These are phyloP conservation scores for Drosophila melanosoma DNA, from an alignment of 2,888 invertebrate genomes.

Conservation along the genomic window DNA sequence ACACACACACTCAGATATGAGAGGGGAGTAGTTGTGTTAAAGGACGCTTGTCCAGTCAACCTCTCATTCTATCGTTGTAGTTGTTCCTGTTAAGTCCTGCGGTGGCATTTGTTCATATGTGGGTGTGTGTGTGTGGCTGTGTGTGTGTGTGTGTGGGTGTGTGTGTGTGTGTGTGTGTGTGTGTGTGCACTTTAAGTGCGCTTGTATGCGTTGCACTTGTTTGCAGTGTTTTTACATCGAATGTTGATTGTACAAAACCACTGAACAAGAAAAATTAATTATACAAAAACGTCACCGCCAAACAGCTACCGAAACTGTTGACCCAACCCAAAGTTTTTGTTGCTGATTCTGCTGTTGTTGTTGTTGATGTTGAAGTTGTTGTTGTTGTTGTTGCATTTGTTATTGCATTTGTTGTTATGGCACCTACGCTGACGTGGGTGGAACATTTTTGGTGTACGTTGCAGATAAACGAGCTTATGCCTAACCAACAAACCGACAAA, in stretches of 20 bases:
- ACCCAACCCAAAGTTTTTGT: slow-evolving; percentile 60
- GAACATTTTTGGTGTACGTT: slow-evolving; percentile 49
- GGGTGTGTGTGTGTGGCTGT: slow-evolving; percentile 11
- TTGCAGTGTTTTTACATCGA: slow-evolving; percentile 78
- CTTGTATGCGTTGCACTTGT: slow-evolving; percentile 76
- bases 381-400: slow-evolving; percentile 34
- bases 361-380: slow-evolving; percentile 11
- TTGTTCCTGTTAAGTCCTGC: slow-evolving; percentile 67
- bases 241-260: slow-evolving; percentile 84
- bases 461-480: slow-evolving; percentile 67
- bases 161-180: slow-evolving; percentile 25
- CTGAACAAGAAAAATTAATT: slow-evolving; percentile 85
- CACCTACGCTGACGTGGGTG: slow-evolving; percentile 58
- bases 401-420: slow-evolving; percentile 43
- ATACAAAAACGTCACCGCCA: slow-evolving; percentile 83
- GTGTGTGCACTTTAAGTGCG: slow-evolving; percentile 73
- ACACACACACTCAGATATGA: not conserved
- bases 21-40: slow-evolving; percentile 18
- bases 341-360: slow-evolving; percentile 9
- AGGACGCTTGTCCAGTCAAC: slow-evolving; percentile 39
- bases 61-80: slow-evolving; percentile 50
- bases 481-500: slow-evolving; percentile 57
- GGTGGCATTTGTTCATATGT: slow-evolving; percentile 58
- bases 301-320: slow-evolving; percentile 80
- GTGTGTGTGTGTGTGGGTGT: slow-evolving; percentile 39